Evolutionary conservation across 2,888 invertebrate genomes (phyloP).

Genomic region (Agriopis leucophaearia): DNA sequence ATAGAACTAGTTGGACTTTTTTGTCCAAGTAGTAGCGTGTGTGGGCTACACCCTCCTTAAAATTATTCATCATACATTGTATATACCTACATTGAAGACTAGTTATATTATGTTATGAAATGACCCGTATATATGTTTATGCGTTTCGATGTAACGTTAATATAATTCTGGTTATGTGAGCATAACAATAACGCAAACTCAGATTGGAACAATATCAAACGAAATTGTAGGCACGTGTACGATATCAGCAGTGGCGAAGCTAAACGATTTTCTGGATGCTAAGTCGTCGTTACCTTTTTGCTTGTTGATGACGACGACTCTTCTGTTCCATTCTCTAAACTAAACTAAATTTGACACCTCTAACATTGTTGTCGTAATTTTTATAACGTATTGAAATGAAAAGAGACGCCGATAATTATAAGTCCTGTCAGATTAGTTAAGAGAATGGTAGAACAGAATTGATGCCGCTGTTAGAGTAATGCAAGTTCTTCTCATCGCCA

Average conservation of each 20-base stretch:
- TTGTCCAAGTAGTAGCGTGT: no score
- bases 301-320: neutral
- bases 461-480: neutral
- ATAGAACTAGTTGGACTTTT: no score
- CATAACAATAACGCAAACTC: conserved; percentile 15
- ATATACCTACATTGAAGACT: neutral
- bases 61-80: no score
- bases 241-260: neutral
- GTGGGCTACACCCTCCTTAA: no score
- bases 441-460: no score
- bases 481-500: neutral
- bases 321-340: no score
- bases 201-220: conserved; percentile 18
- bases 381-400: no score
- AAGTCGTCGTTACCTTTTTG: conserved; percentile 1
- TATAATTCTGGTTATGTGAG: conserved; percentile 23
- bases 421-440: no score
- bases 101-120: conserved; percentile 6
- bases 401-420: no score
- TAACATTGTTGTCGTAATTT: neutral
- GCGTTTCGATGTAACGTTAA: conserved; percentile 17
- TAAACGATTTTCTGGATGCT: conserved; percentile 13
- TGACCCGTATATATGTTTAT: conserved; percentile 6
- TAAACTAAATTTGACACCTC: no score
- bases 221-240: conserved; percentile 10